These are phyloP conservation scores for Brachypalpus laphriformis DNA, from an alignment of 2,888 invertebrate genomes.

Conservation along the genomic window DNA sequence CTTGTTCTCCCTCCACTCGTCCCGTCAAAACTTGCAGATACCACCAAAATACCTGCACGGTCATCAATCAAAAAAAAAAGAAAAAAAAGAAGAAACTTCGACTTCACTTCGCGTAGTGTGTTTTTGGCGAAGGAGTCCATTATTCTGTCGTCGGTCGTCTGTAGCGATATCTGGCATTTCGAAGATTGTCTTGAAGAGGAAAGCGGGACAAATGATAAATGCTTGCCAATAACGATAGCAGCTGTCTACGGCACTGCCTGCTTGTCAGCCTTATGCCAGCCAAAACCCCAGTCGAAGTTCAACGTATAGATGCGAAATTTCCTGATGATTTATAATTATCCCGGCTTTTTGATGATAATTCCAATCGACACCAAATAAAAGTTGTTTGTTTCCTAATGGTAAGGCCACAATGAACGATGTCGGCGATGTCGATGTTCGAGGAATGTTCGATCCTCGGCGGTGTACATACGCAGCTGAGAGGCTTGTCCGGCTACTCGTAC, in stretches of 20 bases:
- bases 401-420: constrained; percentile 59
- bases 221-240: constrained; percentile 68
- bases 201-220: constrained; percentile 66
- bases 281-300: constrained; percentile 48
- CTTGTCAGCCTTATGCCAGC: constrained; percentile 2
- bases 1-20: background rate
- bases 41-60: constrained; percentile 55
- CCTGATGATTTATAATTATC: constrained; percentile 74
- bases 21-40: constrained; percentile 2
- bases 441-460: constrained; percentile 45
- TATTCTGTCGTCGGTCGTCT: constrained; percentile 29
- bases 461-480: constrained; percentile 15
- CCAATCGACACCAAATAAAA: constrained; percentile 74
- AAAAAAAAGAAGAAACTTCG: constrained; percentile 15
- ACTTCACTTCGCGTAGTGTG: constrained; percentile 1
- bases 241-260: constrained; percentile 28
- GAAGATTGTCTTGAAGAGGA: constrained; percentile 41
- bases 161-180: constrained; percentile 5
- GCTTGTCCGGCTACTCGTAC: constrained; percentile 31
- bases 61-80: constrained; percentile 62
- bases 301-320: constrained; percentile 56
- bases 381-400: constrained; percentile 66
- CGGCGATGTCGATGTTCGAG: constrained; percentile 49
- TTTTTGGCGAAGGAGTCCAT: constrained; percentile 67
- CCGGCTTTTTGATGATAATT: constrained; percentile 73